Conservation (phyloP, 2,888 invertebrate species). For the Polyommatus icarus region DNA sequence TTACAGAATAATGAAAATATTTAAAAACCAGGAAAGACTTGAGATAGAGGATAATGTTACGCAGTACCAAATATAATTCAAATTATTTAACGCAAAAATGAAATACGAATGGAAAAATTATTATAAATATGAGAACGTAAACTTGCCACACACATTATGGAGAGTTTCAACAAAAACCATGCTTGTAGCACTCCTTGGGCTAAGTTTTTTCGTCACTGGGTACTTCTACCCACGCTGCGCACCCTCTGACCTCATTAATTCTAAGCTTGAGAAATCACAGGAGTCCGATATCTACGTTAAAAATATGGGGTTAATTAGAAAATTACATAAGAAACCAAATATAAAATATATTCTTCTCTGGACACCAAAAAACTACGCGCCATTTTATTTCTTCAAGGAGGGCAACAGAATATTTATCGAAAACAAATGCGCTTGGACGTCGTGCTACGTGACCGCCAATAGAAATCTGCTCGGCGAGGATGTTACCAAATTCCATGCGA, state of each 20-base stretch:
- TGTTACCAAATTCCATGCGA: conserved; percentile 58
- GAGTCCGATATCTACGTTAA: background rate
- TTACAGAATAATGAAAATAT: background rate
- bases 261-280: background rate
- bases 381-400: conserved; percentile 54
- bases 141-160: background rate
- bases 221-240: background rate
- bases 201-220: background rate
- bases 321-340: conserved; percentile 50
- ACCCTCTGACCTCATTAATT: background rate
- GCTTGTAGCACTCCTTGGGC: background rate
- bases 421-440: conserved; percentile 58
- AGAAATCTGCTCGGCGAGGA: conserved; percentile 53
- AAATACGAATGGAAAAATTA: background rate
- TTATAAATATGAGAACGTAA: background rate
- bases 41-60: background rate
- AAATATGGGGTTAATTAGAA: conserved; percentile 42
- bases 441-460: conserved; percentile 62
- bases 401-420: conserved; percentile 60
- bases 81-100: background rate
- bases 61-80: background rate
- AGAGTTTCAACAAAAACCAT: background rate
- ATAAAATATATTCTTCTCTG: conserved; percentile 65
- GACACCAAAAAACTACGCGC: conserved; percentile 55
- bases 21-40: background rate